Base-by-base conservation (phyloP, 2,113 vertebrate genomes). In the Bungarus multicinctus region DNA sequence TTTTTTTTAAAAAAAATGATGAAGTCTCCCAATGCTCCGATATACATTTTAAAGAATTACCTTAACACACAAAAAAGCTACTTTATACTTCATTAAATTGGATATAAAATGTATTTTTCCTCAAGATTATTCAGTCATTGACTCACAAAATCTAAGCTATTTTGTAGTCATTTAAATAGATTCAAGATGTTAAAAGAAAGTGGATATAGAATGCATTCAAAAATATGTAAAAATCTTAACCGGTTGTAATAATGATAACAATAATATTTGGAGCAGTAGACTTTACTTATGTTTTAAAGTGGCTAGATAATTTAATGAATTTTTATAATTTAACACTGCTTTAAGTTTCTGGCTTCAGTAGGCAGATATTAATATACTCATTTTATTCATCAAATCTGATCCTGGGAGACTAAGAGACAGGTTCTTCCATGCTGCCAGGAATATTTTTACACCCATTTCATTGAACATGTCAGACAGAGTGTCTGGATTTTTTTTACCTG, bases 21-120 rank as follows among this genome's bases (percentile, higher is more conserved):
- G 11, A 94, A 89, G 34, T 57, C 2, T 22, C 27, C 9, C 74
- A 90, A 91, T 87, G 90, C 95, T 93, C 60, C 96, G 97, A 96
- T 86, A 91, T 0, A 57, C 5, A 39, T n/a, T 57, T 57, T 3
- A 89, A 94, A 96, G 91, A 89, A 94, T 89, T 25, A 74, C 0
- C 14, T n/a, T 94, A 16, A 30, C 12, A 8, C 7, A 53, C 10
- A 88, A 34, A 94, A 94, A 95, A 95, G 88, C 81, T 94, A 85
- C 20, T 52, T 89, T 90, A 58, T 92, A 93, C 95, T 9, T 91
- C 89, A 93, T 88, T 95, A 94, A 93, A 91, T 74, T 94, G 74
- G 94, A 94, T 93, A 92, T 69, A 20, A 91, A 87, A 53, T 0
- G 4, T 10, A 14, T 92, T 0, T 60, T 52, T 89, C 87, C 30